These are phyloP conservation scores for Anthopleura xanthogrammica DNA, from an alignment of 92 coral and sea anemone species.

Conservation along the genomic window DNA sequence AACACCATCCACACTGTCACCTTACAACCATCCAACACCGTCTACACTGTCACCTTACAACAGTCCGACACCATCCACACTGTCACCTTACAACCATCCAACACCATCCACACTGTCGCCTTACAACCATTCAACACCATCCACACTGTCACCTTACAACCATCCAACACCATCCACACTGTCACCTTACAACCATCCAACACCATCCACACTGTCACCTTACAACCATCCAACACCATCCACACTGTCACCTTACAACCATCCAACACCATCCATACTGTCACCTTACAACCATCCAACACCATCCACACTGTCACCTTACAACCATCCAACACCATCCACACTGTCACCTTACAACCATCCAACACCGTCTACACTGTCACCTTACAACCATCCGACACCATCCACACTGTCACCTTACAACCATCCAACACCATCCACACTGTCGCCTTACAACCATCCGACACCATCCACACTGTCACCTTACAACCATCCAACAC, in stretches of 20 bases:
- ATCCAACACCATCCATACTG: no score
- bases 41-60: no score
- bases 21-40: no score
- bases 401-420: not conserved
- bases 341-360: not conserved
- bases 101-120: not conserved
- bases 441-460: not conserved
- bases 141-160: not conserved
- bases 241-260: not conserved
- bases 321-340: no score
- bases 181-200: not conserved
- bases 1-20: not conserved
- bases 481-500: not conserved
- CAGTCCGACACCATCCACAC: not conserved
- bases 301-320: not conserved
- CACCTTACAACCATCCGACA: not conserved
- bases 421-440: no score
- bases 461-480: no score
- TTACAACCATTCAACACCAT: no score
- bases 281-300: not conserved
- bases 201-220: not conserved
- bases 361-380: no score
- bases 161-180: no score
- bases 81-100: not conserved
- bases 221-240: no score